Percentiles rank a stretch among this genome's conserved stretches.
Conservation (phyloP, 2,797 vertebrate species). For the Neostethus bicornis region DNA sequence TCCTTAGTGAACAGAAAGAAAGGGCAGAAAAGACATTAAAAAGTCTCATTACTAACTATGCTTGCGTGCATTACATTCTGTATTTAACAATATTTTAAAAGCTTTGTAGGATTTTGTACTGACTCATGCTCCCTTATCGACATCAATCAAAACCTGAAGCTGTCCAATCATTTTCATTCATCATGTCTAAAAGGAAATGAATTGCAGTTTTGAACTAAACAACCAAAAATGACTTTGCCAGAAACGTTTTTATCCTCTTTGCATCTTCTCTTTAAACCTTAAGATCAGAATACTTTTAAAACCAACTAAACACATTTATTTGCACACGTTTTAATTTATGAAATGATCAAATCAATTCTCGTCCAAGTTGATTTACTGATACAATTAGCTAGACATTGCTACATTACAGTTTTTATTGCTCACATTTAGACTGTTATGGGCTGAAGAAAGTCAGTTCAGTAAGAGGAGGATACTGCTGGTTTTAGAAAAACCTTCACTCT, state of each 20-base stretch:
- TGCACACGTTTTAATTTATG: conserved; percentile 9
- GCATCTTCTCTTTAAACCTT: conserved; percentile 20
- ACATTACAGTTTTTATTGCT: conserved; percentile 63
- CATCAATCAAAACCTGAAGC: conserved; percentile 4
- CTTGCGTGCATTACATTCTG: conserved; percentile 46
- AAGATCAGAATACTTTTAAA: conserved; percentile 8
- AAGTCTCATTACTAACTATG: conserved; percentile 45
- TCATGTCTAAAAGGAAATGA: conserved; percentile 6
- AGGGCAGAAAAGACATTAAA: conserved; percentile 11
- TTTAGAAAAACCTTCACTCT: conserved; percentile 35
- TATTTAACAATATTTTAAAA: conserved; percentile 56
- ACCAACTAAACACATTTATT: conserved; percentile 16
- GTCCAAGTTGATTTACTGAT: conserved; percentile 52
- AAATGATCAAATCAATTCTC: conserved; percentile 24
- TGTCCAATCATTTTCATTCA: conserved; percentile 11
- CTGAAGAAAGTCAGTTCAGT: conserved; percentile 17
- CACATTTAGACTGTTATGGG: conserved; percentile 49
- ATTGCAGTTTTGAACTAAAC: conserved; percentile 9
- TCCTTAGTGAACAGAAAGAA: conserved; percentile 24
- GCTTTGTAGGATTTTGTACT: conserved; percentile 78
- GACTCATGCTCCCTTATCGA: conserved; percentile 25
- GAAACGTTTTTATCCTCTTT: conserved; percentile 32
- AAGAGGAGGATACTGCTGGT: conserved; percentile 23
- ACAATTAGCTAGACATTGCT: conserved; percentile 40
- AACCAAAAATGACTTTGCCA: conserved; percentile 7